Evolutionary conservation across 2,113 vertebrate genomes (phyloP), one percentile per base, ranked within the genome.

Genomic region (Micromys minutus): DNA sequence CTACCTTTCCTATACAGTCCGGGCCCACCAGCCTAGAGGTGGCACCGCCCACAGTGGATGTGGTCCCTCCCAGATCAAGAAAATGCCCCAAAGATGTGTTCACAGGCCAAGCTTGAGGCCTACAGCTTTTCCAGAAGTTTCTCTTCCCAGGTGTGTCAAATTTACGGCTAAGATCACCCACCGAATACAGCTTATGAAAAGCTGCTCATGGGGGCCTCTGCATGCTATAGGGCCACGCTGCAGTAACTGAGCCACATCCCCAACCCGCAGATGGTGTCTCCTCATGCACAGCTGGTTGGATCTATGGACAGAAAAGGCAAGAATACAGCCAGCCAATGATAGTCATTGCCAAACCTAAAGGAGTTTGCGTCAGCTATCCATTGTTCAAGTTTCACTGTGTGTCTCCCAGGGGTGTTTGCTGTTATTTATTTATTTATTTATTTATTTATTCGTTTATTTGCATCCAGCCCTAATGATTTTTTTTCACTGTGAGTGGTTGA

Each of bases 211-310:
- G 34, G 19, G 31, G 61, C 63, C 45, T 52, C 31, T n/a, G 34
- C 19, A 5, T 26, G 17, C n/a, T n/a, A 0, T 5, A 52, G 45
- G 61, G 10, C 42, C 45, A 50, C 59, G 15, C 63, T 69, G 61
- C 29, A 5, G 42, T 34, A 34, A 65, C 29, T 24, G 45, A 69
- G 61, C 12, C 63, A 69, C 45, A n/a, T n/a, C 6, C 63, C 45
- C 45, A 26, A 0, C 1, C 63, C 0, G 2, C 17, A n/a, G 29
- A 7, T 61, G 42, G 12, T 26, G n/a, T 15, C n/a, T 72, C 31
- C 57, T 34, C 17, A 65, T 36, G 29, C 8, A 26, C 15, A 11
- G 12, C 16, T 89, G 67, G n/a, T 55, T 74, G 45, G 17, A n/a
- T 29, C 67, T 34, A 21, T 24, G 16, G 24, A 63, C 7, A 4